Conservation (phyloP, 2,113 vertebrate species). For the Mobula birostris region DNA sequence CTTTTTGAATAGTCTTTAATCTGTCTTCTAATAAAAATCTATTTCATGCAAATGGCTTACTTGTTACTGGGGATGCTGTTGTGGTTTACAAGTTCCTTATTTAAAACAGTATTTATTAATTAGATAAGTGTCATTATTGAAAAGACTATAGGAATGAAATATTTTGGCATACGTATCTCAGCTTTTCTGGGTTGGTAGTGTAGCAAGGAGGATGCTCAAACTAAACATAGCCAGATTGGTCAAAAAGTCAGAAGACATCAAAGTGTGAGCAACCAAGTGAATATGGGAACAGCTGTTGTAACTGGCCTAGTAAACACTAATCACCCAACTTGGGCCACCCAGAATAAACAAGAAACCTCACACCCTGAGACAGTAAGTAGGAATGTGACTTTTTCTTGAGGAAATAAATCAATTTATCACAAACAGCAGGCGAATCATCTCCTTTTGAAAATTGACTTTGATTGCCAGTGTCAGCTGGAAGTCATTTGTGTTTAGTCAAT, state of each 20-base stretch:
- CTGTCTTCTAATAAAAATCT: neutral
- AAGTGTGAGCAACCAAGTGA: neutral
- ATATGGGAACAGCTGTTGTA: neutral
- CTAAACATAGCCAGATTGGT: neutral
- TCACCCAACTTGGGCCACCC: neutral
- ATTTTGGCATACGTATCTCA: neutral
- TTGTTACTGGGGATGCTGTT: neutral
- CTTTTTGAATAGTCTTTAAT: neutral
- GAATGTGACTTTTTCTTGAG: neutral
- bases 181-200: neutral
- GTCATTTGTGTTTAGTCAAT: neutral
- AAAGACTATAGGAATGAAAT: neutral
- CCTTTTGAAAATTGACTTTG: neutral
- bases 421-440: neutral
- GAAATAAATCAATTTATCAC: neutral
- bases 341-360: neutral
- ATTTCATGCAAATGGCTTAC: neutral
- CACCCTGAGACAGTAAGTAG: neutral
- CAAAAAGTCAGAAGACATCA: neutral
- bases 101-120: neutral
- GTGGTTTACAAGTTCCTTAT: neutral
- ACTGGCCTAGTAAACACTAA: neutral
- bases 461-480: neutral
- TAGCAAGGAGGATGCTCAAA: neutral
- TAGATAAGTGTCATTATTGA: neutral